phyloP scores from a whole-genome alignment of 2,113 vertebrate species.

The Cynoglossus semilaevis region DNA sequence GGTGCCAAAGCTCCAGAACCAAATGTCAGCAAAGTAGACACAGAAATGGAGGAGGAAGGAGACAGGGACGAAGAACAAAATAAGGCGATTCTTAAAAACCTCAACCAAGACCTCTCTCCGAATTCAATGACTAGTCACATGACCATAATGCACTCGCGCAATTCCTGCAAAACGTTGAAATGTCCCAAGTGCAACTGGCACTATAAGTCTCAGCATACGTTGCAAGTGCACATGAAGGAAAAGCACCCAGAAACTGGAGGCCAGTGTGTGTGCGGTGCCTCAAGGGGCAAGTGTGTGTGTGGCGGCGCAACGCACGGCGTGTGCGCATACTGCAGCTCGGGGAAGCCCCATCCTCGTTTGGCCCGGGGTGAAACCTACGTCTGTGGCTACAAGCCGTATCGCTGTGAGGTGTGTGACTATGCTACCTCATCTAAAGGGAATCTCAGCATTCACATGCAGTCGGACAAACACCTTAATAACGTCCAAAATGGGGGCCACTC shows the following conservation, averaged over 20 bases:
- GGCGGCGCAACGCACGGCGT: constrained; percentile 66
- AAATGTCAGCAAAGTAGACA: constrained; percentile 83
- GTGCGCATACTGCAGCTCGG: constrained; percentile 90
- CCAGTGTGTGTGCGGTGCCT: constrained; percentile 63
- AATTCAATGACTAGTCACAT: constrained; percentile 91
- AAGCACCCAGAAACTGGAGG: constrained; percentile 93
- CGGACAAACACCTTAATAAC: constrained; percentile 99
- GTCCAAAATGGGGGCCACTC: constrained; percentile 90
- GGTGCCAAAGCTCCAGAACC: constrained; percentile 94
- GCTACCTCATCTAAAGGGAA: constrained; percentile 99
- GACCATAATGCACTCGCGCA: constrained; percentile 98
- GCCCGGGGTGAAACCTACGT: constrained; percentile 97
- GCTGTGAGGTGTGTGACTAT: constrained; percentile 99
- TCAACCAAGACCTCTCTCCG: constrained; percentile 74
- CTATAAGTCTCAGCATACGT: constrained; percentile 99
- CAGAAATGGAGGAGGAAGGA: constrained; percentile 61
- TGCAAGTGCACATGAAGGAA: constrained; percentile 99
- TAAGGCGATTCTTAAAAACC: constrained; percentile 74
- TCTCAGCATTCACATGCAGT: constrained; percentile 99
- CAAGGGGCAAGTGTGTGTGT: constrained; percentile 69
- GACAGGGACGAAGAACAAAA: constrained; percentile 82
- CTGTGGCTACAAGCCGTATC: constrained; percentile 98
- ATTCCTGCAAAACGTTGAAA: constrained; percentile 99
- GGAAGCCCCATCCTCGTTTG: constrained; percentile 94
- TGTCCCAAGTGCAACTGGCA: constrained; percentile 99